phyloP scores from a whole-genome alignment of 2,888 invertebrate species.

The Caenorhabditis parvicauda region DNA sequence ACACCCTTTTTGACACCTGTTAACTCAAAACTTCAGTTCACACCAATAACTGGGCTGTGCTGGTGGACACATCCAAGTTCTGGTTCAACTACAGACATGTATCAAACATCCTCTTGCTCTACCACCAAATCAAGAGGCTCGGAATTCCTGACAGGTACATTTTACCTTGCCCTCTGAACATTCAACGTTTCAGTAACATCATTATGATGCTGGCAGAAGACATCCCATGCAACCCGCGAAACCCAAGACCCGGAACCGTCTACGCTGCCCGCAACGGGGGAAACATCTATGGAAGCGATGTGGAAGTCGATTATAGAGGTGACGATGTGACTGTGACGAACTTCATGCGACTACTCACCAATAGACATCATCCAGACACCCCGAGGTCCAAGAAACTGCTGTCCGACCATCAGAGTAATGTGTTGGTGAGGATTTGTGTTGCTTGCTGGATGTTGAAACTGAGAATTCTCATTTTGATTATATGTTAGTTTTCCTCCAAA shows the following conservation, averaged over 20 bases:
- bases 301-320: constrained; percentile 73
- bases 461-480: background rate
- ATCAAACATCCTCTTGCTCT: constrained; percentile 95
- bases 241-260: constrained; percentile 91
- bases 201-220: constrained; percentile 99
- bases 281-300: constrained; percentile 98
- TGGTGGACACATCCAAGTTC: constrained; percentile 82
- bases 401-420: constrained; percentile 93
- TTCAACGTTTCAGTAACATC: constrained; percentile 75
- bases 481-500: no score
- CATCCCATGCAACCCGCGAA: constrained; percentile 97
- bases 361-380: constrained; percentile 84
- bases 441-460: background rate
- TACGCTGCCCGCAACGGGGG: constrained; percentile 97
- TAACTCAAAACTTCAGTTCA: constrained; percentile 68
- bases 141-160: constrained; percentile 93
- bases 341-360: constrained; percentile 91
- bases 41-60: constrained; percentile 98
- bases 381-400: constrained; percentile 90
- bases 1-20: background rate
- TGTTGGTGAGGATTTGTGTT: constrained; percentile 68
- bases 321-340: constrained; percentile 78
- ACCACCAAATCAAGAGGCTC: constrained; percentile 91
- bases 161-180: no score
- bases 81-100: constrained; percentile 99